Base-by-base conservation (phyloP, 2,113 vertebrate genomes). In the Holacanthus passer region DNA sequence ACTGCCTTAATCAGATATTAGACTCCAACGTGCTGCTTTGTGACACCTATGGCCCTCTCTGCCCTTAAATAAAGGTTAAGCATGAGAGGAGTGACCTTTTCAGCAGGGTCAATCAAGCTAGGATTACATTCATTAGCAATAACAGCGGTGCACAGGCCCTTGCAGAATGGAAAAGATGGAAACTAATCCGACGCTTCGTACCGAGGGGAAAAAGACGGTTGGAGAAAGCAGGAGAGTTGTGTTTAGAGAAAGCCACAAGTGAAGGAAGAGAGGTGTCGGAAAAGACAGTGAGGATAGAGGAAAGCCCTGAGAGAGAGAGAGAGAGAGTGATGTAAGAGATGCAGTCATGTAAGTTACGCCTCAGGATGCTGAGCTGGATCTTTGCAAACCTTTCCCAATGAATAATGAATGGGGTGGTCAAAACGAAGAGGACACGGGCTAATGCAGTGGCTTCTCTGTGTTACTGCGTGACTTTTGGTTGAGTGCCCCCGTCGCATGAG, bases 331-430 rank as follows among this genome's bases (percentile, higher is more conserved):
- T 84, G 71, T 70, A 77, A 84, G 63, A 53, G 59, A 74, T 64
- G 60, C 77, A 85, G 84, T 85, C 67, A 64, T 85, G 63, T 79
- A 88, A 81, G 82, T 87, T 70, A 79, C 7, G 67, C 76, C 83
- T 59, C 64, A 63, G 83, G 85, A 84, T 89, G 88, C 91, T 86
- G 56, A 87, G 79, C 68, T 87, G 81, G 79, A 78, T 82, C 69
- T 88, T 82, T 87, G 77, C 83, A 84, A 90, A 88, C 81, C 80
- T 87, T 87, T 77, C 39, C 48, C 7, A 1, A 81, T 92, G 83
- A 94, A 91, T 91, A 91, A 90, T 93, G 73, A 90, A 92, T 91
- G 77, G 58, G 82, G 64, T 81, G 79, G 82, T 91, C 83, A 89
- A 77, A 90, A 83, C 71, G 81, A 83, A 77, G 63, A 68, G 68